A percentile compares a stretch with the other conserved stretches of the same genome.
Conservation (phyloP, 2,797 vertebrate species). For the Borostomias antarcticus region DNA sequence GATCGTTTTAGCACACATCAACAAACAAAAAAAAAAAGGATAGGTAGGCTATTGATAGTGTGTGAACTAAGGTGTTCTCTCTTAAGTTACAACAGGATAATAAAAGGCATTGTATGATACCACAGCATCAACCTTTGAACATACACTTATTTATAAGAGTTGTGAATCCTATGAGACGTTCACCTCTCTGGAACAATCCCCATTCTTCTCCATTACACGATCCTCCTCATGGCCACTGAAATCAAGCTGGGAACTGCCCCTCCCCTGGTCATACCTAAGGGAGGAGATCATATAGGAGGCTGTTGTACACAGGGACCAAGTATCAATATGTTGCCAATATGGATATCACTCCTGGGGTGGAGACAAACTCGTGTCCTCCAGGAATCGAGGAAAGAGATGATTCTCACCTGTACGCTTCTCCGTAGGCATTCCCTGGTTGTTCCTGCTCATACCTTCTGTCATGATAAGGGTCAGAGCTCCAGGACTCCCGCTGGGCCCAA, state of each 20-base stretch:
- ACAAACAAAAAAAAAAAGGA: too few species aligned
- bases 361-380: background rate
- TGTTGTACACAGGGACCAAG: background rate
- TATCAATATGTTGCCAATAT: background rate
- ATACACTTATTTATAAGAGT: background rate
- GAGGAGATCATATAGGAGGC: background rate
- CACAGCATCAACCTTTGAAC: too few species aligned
- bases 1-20: too few species aligned
- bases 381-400: background rate
- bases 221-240: slow-evolving; percentile 35
- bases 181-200: slow-evolving; percentile 39
- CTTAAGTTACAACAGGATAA: too few species aligned
- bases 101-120: too few species aligned
- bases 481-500: slow-evolving; percentile 52
- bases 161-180: background rate
- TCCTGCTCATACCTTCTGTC: slow-evolving; percentile 45
- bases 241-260: slow-evolving; percentile 43
- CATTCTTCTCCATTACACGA: slow-evolving; percentile 53
- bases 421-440: slow-evolving; percentile 38
- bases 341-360: background rate
- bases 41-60: too few species aligned
- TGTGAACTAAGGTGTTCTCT: too few species aligned
- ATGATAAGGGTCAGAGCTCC: slow-evolving; percentile 42
- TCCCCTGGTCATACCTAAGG: slow-evolving; percentile 56
- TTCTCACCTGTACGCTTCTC: slow-evolving; percentile 64